Percentiles rank a stretch among this genome's conserved stretches.
Conservation (phyloP, 1,140 invertebrate genomes). For the Antheraea mylitta region DNA sequence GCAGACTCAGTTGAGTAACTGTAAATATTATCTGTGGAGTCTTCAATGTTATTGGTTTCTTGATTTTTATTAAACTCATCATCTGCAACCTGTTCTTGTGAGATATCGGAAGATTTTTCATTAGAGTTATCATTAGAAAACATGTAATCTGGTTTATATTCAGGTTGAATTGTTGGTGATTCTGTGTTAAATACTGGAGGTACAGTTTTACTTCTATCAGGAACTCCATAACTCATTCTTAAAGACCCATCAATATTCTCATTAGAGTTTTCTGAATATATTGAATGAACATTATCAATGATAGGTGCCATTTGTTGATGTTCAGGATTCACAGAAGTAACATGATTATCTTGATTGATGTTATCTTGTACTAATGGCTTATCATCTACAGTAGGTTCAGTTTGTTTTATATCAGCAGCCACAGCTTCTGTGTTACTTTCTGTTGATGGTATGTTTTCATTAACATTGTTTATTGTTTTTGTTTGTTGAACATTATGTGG, state of each 20-base stretch:
- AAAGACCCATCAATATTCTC: slow-evolving; percentile 7
- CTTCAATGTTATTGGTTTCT: background rate
- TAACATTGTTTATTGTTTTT: background rate
- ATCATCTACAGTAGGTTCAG: background rate
- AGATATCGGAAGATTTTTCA: background rate
- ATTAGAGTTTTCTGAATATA: background rate
- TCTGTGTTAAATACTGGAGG: slow-evolving; percentile 9
- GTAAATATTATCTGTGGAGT: background rate
- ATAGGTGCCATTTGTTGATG: background rate
- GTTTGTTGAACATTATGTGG: background rate
- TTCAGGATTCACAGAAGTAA: background rate
- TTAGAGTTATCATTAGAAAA: background rate
- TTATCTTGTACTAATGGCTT: background rate
- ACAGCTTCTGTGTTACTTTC: background rate
- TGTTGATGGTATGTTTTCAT: background rate
- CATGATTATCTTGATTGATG: background rate
- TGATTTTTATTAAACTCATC: background rate
- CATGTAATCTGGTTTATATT: background rate
- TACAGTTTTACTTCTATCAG: slow-evolving; percentile 11
- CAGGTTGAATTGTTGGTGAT: background rate
- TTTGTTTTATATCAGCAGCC: background rate
- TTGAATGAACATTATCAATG: background rate
- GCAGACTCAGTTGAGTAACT: slow-evolving; percentile 7
- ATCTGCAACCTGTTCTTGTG: background rate
- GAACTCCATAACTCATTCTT: slow-evolving; percentile 5